Base-by-base conservation (phyloP, 2,888 invertebrate genomes). In the Lepeophtheirus nordmannii region DNA sequence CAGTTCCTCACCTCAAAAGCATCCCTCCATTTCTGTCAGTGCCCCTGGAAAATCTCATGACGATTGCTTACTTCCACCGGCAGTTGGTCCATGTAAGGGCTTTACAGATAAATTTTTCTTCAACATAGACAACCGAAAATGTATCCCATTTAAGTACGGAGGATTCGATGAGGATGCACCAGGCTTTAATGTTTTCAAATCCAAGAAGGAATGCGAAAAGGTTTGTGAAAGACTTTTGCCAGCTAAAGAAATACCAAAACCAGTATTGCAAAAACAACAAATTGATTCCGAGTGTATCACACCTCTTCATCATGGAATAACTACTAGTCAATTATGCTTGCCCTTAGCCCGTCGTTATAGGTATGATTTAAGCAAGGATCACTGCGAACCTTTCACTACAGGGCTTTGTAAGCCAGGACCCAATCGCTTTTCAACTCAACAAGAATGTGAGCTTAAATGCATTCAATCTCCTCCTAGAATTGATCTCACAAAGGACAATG, bases 131-230 rank as follows among this genome's bases (percentile, higher is more conserved):
- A 20, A 20, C 39, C 8, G 39, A 62, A 41, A 20, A 23, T 62
- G 62, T 23, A 38, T 12, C 37, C 9, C 40, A 20, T 62, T 62
- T 40, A 38, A 40, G 20, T 62, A 40, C n/a, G 62, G 62, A 38
- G 62, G 62, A 37, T 62, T 37, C 17, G 41, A 41, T n/a, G 62
- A 40, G n/a, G 39, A 62, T 62, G 62, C 38, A 14, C 30, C 8
- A 12, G 20, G 40, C 1, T 62, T 40, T 40, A 62, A 62, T 40
- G 20, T 20, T 17, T 62, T 62, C 62, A 20, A 62, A 40, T 39
- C 12, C 39, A 38, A 20, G 3, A 39, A 39, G 9, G 62, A 40
- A 40, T 62, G 62, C 8, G 20, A 40, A n/a, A 41, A 30, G 20
- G 37, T 20, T 41, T 62, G 62, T 40, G 53, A 46, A 17, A 46